Evolutionary conservation across 2,888 invertebrate species (phyloP).

Genomic region (Sceliomorpha sp.): DNA sequence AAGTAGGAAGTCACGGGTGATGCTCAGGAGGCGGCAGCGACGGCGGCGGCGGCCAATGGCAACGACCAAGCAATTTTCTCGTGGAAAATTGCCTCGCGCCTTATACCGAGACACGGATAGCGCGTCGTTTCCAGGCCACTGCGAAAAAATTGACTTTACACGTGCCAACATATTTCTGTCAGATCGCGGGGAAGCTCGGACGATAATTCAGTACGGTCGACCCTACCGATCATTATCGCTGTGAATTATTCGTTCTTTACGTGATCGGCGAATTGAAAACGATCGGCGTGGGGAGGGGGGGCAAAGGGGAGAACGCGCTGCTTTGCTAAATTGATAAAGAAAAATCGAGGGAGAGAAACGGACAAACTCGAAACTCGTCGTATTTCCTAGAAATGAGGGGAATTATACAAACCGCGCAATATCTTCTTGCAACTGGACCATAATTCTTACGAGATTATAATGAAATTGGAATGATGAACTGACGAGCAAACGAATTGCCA

Average conservation of each 20-base stretch:
- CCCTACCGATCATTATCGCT: neutral
- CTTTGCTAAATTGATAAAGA: neutral
- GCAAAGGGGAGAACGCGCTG: too few species aligned
- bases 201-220: constrained; percentile 8
- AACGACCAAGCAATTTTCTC: constrained; percentile 40
- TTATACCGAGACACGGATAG: constrained; percentile 23
- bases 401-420: too few species aligned
- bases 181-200: neutral
- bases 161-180: constrained; percentile 35
- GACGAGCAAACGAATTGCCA: too few species aligned
- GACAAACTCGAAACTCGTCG: too few species aligned
- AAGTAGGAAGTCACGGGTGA: constrained; percentile 24
- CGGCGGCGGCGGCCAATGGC: constrained; percentile 20
- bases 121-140: constrained; percentile 21
- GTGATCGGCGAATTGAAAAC: constrained; percentile 3
- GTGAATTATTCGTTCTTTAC: neutral
- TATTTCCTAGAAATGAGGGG: too few species aligned
- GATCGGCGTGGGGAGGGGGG: too few species aligned
- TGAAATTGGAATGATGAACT: too few species aligned
- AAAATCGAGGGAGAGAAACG: constrained; percentile 1
- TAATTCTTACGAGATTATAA: too few species aligned
- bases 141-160: constrained; percentile 39
- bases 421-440: too few species aligned
- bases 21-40: constrained; percentile 13
- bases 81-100: constrained; percentile 31